These are phyloP conservation scores for Parapristionchus giblindavisi DNA, from an alignment of 2,888 invertebrate species.

Conservation along the genomic window DNA sequence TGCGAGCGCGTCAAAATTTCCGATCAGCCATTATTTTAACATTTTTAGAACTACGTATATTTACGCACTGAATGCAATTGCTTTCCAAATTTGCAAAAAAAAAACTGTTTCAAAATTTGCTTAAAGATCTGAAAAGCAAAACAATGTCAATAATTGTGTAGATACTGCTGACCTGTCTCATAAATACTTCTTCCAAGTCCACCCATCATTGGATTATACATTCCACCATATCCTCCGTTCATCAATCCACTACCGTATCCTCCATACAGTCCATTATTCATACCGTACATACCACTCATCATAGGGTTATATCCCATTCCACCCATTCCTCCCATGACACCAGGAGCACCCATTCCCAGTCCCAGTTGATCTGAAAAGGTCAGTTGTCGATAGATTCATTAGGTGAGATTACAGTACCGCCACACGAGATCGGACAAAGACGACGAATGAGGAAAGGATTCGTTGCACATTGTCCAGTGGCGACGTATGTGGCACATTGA, in stretches of 20 bases:
- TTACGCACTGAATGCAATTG: background rate
- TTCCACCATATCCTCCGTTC: constrained; percentile 10
- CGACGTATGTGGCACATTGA: constrained; percentile 28
- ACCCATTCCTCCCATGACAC: constrained; percentile 2
- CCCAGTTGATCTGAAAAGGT: background rate
- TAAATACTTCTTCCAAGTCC: constrained; percentile 36
- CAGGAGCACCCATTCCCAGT: background rate
- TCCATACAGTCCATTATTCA: constrained; percentile 25
- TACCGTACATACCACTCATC: background rate
- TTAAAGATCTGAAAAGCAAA: background rate
- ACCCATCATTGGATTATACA: background rate
- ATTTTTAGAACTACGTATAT: too few species aligned
- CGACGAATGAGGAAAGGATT: constrained; percentile 37
- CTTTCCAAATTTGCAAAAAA: background rate
- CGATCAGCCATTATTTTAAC: too few species aligned
- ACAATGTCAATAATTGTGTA: too few species aligned
- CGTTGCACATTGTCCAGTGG: constrained; percentile 34
- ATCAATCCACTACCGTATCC: background rate
- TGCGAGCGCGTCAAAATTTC: too few species aligned
- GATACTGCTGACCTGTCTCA: constrained; percentile 23
- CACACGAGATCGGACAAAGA: constrained; percentile 33
- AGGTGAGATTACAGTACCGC: too few species aligned
- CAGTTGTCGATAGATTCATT: background rate
- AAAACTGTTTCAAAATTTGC: background rate
- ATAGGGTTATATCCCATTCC: constrained; percentile 32